Conservation (phyloP, 37 sponge, comb jelly and placozoan genomes). For the Agelas oroides region DNA sequence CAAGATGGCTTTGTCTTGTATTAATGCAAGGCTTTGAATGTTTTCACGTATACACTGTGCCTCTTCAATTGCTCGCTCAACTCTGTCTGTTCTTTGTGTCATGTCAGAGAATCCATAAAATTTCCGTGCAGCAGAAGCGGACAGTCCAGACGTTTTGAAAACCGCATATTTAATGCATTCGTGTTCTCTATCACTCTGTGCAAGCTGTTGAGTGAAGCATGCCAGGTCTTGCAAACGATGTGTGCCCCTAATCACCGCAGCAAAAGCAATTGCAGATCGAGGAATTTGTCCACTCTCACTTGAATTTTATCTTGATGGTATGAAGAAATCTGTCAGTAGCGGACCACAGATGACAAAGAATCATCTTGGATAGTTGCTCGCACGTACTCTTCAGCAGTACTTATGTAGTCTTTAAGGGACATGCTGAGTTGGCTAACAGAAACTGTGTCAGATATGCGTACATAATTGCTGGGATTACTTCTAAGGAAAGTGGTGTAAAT, state of each 20-base stretch:
- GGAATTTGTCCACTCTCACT: slow-evolving; percentile 10
- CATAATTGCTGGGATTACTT: too few relatives aligned
- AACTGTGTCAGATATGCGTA: too few relatives aligned
- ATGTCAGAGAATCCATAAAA: slow-evolving; percentile 25
- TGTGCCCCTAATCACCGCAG: neutral
- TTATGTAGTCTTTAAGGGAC: too few relatives aligned
- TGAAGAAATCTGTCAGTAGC: too few relatives aligned
- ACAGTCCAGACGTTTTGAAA: slow-evolving; percentile 21
- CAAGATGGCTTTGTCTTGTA: slow-evolving; percentile 12
- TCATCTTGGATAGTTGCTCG: too few relatives aligned
- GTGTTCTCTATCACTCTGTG: slow-evolving; percentile 3
- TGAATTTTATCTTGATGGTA: too few relatives aligned
- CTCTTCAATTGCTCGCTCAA: neutral
- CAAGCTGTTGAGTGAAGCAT: neutral
- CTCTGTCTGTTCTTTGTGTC: neutral
- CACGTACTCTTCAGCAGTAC: too few relatives aligned
- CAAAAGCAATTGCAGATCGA: slow-evolving; percentile 11
- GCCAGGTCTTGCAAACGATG: neutral
- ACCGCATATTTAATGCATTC: slow-evolving; percentile 12
- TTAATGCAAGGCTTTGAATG: neutral
- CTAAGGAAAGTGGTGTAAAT: too few relatives aligned
- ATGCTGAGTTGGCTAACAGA: too few relatives aligned
- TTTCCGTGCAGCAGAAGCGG: neutral
- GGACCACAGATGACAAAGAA: too few relatives aligned
- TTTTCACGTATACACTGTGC: slow-evolving; percentile 2